Evolutionary conservation across 2,888 invertebrate species (phyloP).

Genomic region (Drosophila barbarae): DNA sequence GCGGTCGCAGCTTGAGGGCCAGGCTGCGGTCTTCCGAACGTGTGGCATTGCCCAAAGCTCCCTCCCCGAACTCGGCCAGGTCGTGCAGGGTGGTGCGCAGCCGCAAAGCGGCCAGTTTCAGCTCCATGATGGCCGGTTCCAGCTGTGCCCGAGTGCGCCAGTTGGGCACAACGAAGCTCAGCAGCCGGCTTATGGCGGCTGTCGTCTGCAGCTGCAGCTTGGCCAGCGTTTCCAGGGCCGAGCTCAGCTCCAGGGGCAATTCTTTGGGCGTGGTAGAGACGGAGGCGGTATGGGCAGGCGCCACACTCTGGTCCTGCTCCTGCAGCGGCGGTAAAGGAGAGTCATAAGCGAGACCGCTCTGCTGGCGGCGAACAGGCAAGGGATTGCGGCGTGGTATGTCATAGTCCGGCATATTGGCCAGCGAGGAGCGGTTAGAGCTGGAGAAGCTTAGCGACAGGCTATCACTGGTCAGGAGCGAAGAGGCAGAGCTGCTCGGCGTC

Average conservation of each 20-base stretch:
- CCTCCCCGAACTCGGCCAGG: slow-evolving; percentile 92
- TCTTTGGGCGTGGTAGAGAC: slow-evolving; percentile 80
- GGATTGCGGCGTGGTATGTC: slow-evolving; percentile 84
- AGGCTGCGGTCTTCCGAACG: slow-evolving; percentile 90
- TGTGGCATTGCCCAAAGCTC: slow-evolving; percentile 91
- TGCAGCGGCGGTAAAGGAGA: slow-evolving; percentile 81
- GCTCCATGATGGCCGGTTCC: slow-evolving; percentile 89
- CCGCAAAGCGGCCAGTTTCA: slow-evolving; percentile 89
- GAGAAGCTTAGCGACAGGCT: slow-evolving; percentile 81
- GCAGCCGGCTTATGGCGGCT: slow-evolving; percentile 87
- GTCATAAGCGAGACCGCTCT: slow-evolving; percentile 81
- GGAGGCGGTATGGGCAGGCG: slow-evolving; percentile 26
- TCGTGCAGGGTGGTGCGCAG: slow-evolving; percentile 91
- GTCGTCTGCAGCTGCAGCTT: slow-evolving; percentile 90
- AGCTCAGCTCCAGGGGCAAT: slow-evolving; percentile 86
- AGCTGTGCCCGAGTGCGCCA: slow-evolving; percentile 91
- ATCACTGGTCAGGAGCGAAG: slow-evolving; percentile 84
- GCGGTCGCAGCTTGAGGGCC: slow-evolving; percentile 86
- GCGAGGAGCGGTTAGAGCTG: slow-evolving; percentile 81
- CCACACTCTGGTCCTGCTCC: slow-evolving; percentile 63
- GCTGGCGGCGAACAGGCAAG: slow-evolving; percentile 66
- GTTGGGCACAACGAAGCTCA: slow-evolving; percentile 88
- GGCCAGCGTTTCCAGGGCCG: slow-evolving; percentile 88
- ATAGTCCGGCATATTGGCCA: slow-evolving; percentile 84
- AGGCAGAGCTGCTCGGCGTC: slow-evolving; percentile 85